A percentile compares a stretch with the other conserved stretches of the same genome.
These are phyloP conservation scores for Chrysolina oricalcia DNA, from an alignment of 2,888 invertebrate species.

Conservation along the genomic window DNA sequence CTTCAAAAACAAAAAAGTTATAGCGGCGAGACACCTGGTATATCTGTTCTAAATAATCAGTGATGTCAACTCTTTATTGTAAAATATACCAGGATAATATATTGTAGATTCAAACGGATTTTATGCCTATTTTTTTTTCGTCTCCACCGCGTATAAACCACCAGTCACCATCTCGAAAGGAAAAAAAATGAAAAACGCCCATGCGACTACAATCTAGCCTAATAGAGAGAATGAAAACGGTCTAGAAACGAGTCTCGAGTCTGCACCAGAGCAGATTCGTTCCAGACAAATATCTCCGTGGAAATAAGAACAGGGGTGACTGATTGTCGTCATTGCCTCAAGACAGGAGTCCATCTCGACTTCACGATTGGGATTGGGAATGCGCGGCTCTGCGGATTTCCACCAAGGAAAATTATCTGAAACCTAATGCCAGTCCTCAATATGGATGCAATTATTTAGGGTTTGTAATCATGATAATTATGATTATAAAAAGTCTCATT, in stretches of 20 bases:
- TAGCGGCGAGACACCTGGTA: no score
- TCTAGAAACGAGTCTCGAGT: conserved; percentile 65
- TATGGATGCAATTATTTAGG: no score
- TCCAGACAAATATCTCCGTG: conserved; percentile 67
- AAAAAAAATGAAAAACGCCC: conserved; percentile 54
- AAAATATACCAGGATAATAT: no score
- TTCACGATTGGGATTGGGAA: conserved; percentile 64
- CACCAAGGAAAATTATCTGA: conserved; percentile 56
- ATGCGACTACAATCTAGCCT: conserved; percentile 62
- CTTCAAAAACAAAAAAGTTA: no score
- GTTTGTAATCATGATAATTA: no score
- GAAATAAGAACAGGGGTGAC: conserved; percentile 70
- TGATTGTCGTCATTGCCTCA: conserved; percentile 71
- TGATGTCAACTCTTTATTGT: no score
- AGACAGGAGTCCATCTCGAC: conserved; percentile 69
- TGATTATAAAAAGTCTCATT: no score
- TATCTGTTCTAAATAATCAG: no score
- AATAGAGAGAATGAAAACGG: conserved; percentile 63
- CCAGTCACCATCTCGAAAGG: background rate
- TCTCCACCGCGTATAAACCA: background rate
- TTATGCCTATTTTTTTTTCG: background rate
- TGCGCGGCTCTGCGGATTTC: conserved; percentile 51
- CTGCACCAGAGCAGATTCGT: conserved; percentile 64
- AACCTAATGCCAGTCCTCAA: no score
- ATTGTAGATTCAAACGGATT: no score